These are phyloP conservation scores for Microcaecilia unicolor DNA, from an alignment of 2,797 vertebrate genomes.

Conservation along the genomic window DNA sequence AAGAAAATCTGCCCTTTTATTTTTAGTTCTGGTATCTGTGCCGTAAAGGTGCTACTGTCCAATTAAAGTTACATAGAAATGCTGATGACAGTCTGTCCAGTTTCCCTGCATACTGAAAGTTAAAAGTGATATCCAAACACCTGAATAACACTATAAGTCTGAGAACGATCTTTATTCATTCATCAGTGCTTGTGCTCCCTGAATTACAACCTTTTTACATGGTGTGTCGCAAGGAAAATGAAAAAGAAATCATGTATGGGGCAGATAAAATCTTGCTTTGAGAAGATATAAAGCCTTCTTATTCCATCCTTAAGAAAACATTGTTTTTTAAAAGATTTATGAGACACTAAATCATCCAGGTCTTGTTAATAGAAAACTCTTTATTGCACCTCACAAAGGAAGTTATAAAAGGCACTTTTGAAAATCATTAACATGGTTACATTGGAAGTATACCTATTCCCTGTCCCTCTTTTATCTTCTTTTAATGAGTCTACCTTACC, in stretches of 20 bases:
- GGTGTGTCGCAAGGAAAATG: neutral
- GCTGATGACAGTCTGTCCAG: too few species aligned
- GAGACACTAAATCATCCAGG: neutral
- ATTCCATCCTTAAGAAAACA: neutral
- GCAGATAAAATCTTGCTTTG: neutral
- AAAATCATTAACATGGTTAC: neutral
- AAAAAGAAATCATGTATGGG: neutral
- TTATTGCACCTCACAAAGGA: constrained; percentile 4
- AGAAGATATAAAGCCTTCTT: neutral
- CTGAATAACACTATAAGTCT: too few species aligned
- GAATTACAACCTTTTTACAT: too few species aligned
- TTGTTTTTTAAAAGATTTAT: neutral
- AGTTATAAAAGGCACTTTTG: neutral
- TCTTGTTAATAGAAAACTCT: constrained; percentile 1
- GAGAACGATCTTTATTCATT: too few species aligned
- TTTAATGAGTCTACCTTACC: too few species aligned
- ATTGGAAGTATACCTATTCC: neutral
- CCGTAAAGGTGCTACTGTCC: too few species aligned
- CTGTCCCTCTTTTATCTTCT: neutral
- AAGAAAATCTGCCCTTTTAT: too few species aligned
- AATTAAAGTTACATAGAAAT: too few species aligned
- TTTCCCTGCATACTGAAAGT: too few species aligned
- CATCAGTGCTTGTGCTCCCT: too few species aligned
- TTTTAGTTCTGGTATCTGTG: too few species aligned
- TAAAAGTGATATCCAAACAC: too few species aligned